Conservation (phyloP, 2,113 vertebrate species). For the Heterocephalus glaber region DNA sequence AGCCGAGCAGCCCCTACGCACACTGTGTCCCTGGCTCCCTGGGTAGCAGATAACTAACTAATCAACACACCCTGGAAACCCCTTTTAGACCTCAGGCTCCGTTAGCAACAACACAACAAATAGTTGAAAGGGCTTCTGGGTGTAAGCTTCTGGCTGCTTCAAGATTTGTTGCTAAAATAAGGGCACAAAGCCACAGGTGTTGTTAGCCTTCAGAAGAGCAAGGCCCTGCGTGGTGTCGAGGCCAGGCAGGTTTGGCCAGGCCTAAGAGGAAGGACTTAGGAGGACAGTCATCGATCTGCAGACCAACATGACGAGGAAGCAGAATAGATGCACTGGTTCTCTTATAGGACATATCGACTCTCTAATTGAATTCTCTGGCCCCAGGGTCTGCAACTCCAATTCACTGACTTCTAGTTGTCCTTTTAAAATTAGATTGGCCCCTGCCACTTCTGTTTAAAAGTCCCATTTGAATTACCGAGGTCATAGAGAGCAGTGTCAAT, state of each 20-base stretch:
- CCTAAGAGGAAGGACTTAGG: neutral
- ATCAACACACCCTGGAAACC: slow-evolving; percentile 84
- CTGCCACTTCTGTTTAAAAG: slow-evolving; percentile 46
- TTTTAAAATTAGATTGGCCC: neutral
- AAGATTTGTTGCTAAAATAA: slow-evolving; percentile 73
- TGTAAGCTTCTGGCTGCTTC: slow-evolving; percentile 60
- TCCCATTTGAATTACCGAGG: neutral
- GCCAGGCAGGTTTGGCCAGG: neutral
- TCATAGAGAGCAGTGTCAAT: neutral
- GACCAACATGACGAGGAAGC: neutral
- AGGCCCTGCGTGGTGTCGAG: neutral
- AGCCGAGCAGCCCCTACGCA: slow-evolving; percentile 70
- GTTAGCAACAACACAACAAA: slow-evolving; percentile 89
- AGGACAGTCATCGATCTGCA: neutral
- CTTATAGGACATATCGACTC: neutral
- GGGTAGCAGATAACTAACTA: slow-evolving; percentile 82
- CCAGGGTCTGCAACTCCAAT: neutral
- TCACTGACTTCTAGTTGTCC: neutral
- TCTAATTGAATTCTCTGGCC: neutral
- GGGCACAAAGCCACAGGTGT: slow-evolving; percentile 62
- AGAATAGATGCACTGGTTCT: neutral
- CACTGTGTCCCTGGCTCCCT: slow-evolving; percentile 78
- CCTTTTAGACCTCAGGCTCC: slow-evolving; percentile 83
- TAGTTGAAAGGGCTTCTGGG: slow-evolving; percentile 79
- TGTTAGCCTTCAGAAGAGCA: slow-evolving; percentile 57